These are phyloP conservation scores for Acleris sparsana DNA, from an alignment of 2,888 invertebrate species.

Conservation along the genomic window DNA sequence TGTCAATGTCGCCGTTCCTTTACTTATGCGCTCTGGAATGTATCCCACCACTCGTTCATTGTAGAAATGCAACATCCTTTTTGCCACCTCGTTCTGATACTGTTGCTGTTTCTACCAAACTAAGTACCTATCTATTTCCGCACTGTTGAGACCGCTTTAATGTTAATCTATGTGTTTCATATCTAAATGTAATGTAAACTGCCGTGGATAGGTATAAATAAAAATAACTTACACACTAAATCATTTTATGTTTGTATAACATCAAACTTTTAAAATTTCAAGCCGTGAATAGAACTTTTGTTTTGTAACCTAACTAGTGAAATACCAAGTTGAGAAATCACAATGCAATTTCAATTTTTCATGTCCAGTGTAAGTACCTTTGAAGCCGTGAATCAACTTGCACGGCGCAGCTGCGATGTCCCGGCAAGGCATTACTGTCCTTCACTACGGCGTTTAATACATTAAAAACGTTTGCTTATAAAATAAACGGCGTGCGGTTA, in stretches of 20 bases:
- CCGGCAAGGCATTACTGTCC: neutral
- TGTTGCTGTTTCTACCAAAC: slow-evolving; percentile 5
- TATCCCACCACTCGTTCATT: slow-evolving; percentile 38
- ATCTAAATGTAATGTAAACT: slow-evolving; percentile 20
- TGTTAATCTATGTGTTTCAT: slow-evolving; percentile 13
- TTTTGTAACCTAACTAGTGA: neutral
- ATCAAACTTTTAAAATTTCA: neutral
- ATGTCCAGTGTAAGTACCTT: slow-evolving; percentile 15
- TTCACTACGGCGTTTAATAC: slow-evolving; percentile 3
- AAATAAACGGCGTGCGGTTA: slow-evolving; percentile 15
- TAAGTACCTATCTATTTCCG: slow-evolving; percentile 7
- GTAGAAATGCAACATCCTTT: neutral
- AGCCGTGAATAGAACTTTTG: neutral
- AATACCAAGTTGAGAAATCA: slow-evolving; percentile 8
- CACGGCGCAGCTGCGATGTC: slow-evolving; percentile 29
- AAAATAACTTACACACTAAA: neutral
- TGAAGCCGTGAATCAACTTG: slow-evolving; percentile 1
- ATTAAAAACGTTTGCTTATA: neutral
- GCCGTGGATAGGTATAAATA: neutral
- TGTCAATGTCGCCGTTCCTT: slow-evolving; percentile 44
- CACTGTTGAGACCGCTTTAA: slow-evolving; percentile 17
- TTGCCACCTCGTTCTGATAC: neutral
- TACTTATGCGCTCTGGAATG: slow-evolving; percentile 45
- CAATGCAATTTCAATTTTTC: slow-evolving; percentile 24
- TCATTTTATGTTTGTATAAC: neutral